A percentile compares a stretch with the other conserved stretches of the same genome.
Conservation (phyloP, 2,888 invertebrate species). For the Steinernema carpocapsae region DNA sequence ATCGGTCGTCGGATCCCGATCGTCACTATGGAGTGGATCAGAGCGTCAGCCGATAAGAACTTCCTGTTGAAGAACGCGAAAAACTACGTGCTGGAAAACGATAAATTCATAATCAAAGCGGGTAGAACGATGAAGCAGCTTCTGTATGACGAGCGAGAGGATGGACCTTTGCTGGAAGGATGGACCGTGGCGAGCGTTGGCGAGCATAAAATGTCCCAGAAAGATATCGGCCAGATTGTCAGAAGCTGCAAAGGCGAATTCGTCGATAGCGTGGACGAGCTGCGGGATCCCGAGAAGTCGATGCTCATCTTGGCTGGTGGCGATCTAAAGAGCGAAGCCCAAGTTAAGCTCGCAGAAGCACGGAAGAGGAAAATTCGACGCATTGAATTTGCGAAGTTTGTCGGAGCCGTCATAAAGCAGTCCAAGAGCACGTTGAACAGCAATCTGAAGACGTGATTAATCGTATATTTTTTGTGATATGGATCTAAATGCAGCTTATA, state of each 20-base stretch:
- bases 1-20: slow-evolving; percentile 1
- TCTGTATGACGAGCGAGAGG: background rate
- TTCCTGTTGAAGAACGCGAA: background rate
- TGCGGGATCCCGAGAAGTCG: no score
- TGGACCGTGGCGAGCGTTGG: background rate
- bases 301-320: no score
- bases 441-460: no score
- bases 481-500: no score
- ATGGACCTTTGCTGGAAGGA: background rate
- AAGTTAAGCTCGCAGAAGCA: no score
- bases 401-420: no score
- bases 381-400: no score
- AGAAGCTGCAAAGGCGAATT: background rate
- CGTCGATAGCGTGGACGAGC: no score
- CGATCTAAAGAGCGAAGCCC: no score
- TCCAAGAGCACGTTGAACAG: no score
- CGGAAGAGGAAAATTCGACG: no score
- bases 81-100: background rate
- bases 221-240: background rate
- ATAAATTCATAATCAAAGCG: background rate
- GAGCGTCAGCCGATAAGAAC: background rate
- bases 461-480: no score
- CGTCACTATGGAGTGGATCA: slow-evolving; percentile 1
- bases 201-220: background rate
- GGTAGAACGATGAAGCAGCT: background rate